phyloP scores from a whole-genome alignment of 37 sponge, comb jelly and placozoan genomes.

The Cliona cf. orientalis region DNA sequence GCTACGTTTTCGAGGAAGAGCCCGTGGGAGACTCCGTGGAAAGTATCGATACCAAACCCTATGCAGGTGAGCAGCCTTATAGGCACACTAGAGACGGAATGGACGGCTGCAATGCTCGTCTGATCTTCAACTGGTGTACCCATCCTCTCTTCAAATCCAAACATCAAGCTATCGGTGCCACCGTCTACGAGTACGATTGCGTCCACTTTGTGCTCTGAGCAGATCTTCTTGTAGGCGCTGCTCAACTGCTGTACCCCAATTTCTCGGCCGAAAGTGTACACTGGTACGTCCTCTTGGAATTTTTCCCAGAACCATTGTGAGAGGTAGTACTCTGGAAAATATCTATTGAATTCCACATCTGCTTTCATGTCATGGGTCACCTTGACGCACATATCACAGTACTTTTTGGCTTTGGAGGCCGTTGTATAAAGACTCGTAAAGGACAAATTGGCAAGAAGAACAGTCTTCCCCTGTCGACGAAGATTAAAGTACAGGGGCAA shows the following conservation, averaged over 20 bases:
- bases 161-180: slow-evolving; percentile 78
- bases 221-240: slow-evolving; percentile 53
- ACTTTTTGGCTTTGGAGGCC: not conserved
- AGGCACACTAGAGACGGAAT: slow-evolving; percentile 16
- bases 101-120: slow-evolving; percentile 69
- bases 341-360: not conserved
- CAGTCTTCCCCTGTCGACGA: slow-evolving; percentile 42
- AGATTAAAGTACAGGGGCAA: slow-evolving; percentile 71
- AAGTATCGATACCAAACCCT: slow-evolving; percentile 86
- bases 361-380: slow-evolving; percentile 12
- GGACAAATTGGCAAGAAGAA: slow-evolving; percentile 66
- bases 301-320: slow-evolving; percentile 54
- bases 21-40: slow-evolving; percentile 80
- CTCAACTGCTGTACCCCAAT: slow-evolving; percentile 46
- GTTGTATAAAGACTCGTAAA: slow-evolving; percentile 35
- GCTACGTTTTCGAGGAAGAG: slow-evolving; percentile 78
- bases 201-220: slow-evolving; percentile 48
- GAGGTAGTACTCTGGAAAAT: slow-evolving; percentile 77
- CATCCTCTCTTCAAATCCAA: slow-evolving; percentile 66
- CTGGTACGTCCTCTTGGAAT: slow-evolving; percentile 30
- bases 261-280: slow-evolving; percentile 63
- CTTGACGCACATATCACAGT: slow-evolving; percentile 40
- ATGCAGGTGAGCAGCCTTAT: slow-evolving; percentile 60
- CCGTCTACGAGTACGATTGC: slow-evolving; percentile 82
- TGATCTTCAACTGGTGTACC: slow-evolving; percentile 80